phyloP scores from a whole-genome alignment of 2,113 vertebrate genomes.

The Urocitellus parryii region DNA sequence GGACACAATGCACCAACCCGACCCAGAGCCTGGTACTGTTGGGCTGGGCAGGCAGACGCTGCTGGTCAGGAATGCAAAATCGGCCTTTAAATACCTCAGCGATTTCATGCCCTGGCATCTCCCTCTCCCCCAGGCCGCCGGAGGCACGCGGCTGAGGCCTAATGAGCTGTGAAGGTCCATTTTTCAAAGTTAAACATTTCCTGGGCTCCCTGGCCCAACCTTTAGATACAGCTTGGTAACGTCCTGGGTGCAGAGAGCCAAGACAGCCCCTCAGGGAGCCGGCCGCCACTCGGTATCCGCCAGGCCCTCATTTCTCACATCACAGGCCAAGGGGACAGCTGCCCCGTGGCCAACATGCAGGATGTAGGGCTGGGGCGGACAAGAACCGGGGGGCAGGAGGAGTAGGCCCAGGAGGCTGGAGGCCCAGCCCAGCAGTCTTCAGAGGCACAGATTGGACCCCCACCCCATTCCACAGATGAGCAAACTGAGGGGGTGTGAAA shows the following conservation, averaged over 20 bases:
- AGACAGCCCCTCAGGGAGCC: background rate
- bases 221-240: background rate
- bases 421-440: background rate
- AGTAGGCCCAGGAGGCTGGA: too few relatives aligned
- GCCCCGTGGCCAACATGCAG: background rate
- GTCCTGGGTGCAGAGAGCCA: rapidly evolving
- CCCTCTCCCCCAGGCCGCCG: background rate
- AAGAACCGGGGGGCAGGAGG: rapidly evolving
- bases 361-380: rapidly evolving
- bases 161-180: slow-evolving; percentile 80
- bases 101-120: background rate
- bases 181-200: slow-evolving; percentile 77
- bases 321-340: background rate
- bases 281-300: rapidly evolving
- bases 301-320: rapidly evolving
- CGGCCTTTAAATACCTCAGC: slow-evolving; percentile 56
- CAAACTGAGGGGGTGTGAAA: rapidly evolving
- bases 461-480: background rate
- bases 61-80: slow-evolving; percentile 57
- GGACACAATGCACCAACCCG: background rate
- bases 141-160: slow-evolving; percentile 27
- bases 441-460: rapidly evolving
- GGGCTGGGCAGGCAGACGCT: background rate
- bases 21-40: background rate
- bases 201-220: slow-evolving; percentile 32